Evolutionary conservation across 2,113 vertebrate species (phyloP).

Genomic region (Desmodus rotundus): DNA sequence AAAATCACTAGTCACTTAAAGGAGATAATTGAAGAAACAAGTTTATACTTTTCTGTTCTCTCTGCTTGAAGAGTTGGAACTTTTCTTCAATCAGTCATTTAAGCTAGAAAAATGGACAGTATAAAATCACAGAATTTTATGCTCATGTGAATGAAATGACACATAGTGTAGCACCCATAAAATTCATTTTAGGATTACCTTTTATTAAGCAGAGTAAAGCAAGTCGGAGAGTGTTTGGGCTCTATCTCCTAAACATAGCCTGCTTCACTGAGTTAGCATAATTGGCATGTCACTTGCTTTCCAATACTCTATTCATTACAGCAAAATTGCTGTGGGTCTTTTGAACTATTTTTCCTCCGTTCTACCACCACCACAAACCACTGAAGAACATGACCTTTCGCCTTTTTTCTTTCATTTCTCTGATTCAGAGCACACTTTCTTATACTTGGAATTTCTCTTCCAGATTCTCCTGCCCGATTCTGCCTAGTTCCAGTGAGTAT

Average conservation of each 20-base stretch:
- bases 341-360: slow-evolving; percentile 45
- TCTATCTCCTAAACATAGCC: background rate
- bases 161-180: background rate
- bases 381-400: slow-evolving; percentile 42
- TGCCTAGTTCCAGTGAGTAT: background rate
- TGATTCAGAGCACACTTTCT: slow-evolving; percentile 9
- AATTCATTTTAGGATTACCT: background rate
- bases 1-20: slow-evolving; percentile 39
- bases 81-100: slow-evolving; percentile 21
- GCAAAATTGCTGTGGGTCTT: slow-evolving; percentile 33
- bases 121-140: background rate
- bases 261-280: background rate
- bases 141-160: background rate
- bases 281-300: slow-evolving; percentile 3
- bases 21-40: slow-evolving; percentile 39
- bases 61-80: background rate
- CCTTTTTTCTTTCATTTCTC: slow-evolving; percentile 23
- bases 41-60: slow-evolving; percentile 5
- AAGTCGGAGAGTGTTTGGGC: background rate
- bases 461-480: background rate
- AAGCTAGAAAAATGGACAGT: background rate
- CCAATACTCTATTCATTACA: slow-evolving; percentile 18
- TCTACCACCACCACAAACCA: background rate
- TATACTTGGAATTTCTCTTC: background rate
- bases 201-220: background rate